Percentiles rank a stretch among this genome's conserved stretches.
Conservation (phyloP, 2,113 vertebrate species). For the Cyphomyrus discorhynchus region DNA sequence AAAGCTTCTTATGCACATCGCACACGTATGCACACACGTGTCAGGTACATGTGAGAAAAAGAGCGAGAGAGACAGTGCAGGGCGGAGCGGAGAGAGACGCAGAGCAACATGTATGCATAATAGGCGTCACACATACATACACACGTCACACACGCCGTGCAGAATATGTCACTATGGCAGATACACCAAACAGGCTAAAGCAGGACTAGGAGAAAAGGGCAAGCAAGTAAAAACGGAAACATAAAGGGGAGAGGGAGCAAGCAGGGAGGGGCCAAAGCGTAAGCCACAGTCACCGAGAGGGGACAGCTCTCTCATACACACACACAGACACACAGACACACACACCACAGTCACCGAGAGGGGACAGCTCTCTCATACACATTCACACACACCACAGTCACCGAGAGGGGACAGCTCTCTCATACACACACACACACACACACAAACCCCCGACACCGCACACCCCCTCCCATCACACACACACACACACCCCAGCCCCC, state of each 20-base stretch:
- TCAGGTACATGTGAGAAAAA: neutral
- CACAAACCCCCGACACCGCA: no score
- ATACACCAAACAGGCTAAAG: neutral
- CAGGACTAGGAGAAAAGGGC: neutral
- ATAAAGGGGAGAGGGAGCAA: neutral
- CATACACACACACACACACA: neutral
- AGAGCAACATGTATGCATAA: neutral
- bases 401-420: no score
- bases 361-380: neutral
- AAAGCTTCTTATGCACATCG: neutral
- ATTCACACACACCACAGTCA: neutral
- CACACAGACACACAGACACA: neutral
- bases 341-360: constrained; percentile 3
- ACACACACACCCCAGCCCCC: no score
- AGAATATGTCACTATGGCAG: neutral
- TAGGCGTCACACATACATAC: neutral
- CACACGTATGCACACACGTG: neutral
- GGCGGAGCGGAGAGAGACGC: neutral
- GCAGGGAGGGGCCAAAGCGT: neutral
- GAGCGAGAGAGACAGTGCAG: neutral
- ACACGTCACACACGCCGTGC: constrained; percentile 16
- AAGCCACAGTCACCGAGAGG: constrained; percentile 7
- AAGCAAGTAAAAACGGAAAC: neutral
- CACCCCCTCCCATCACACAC: no score
- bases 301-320: neutral